Percentiles rank a stretch among this genome's conserved stretches.
Evolutionary conservation across 2,797 vertebrate genomes (phyloP).

Genomic region (Poecilia wingei): DNA sequence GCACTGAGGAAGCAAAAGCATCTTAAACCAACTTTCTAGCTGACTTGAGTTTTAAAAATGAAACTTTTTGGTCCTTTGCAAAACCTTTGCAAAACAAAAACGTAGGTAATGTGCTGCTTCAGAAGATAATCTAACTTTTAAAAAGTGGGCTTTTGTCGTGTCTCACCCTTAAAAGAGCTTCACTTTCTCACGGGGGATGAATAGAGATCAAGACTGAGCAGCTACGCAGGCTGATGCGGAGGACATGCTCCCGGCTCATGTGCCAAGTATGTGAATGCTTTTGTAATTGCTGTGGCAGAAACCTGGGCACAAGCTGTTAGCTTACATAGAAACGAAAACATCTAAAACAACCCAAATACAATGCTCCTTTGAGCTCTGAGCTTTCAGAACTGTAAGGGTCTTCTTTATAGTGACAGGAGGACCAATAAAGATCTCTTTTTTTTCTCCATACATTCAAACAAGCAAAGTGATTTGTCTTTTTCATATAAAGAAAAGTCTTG

Average conservation of each 20-base stretch:
- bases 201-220: constrained; percentile 74
- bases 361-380: neutral
- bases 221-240: constrained; percentile 72
- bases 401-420: constrained; percentile 1
- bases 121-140: neutral
- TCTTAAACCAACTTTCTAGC: neutral
- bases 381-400: neutral
- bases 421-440: constrained; percentile 15
- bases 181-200: constrained; percentile 72
- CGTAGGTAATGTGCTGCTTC: neutral
- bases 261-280: constrained; percentile 68
- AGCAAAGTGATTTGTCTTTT: constrained; percentile 58
- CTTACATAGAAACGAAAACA: constrained; percentile 25
- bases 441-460: constrained; percentile 39
- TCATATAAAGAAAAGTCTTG: constrained; percentile 63
- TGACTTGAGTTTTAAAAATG: neutral
- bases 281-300: constrained; percentile 47
- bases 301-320: constrained; percentile 47
- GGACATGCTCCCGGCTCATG: constrained; percentile 31
- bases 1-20: neutral
- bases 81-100: neutral
- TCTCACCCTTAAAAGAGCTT: constrained; percentile 60
- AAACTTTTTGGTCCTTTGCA: neutral
- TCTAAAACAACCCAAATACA: constrained; percentile 26
- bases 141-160: constrained; percentile 15